Base-by-base conservation (phyloP, 2,888 invertebrate genomes). In the Melipona beecheii region DNA sequence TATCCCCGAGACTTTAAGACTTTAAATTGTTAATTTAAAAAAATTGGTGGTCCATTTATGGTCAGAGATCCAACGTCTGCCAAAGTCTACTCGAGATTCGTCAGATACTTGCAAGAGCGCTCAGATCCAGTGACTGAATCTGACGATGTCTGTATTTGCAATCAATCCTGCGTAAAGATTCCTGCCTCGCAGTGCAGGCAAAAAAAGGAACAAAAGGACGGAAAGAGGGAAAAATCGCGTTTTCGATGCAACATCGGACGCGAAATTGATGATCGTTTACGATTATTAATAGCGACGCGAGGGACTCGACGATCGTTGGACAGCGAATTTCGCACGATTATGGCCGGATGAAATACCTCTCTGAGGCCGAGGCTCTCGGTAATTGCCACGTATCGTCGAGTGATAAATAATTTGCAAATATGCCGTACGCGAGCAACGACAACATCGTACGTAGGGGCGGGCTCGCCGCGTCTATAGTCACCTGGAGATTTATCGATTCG, bases 331-430 rank as follows among this genome's bases (percentile, higher is more conserved):
- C 77, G 79, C 77, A 79, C 79, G 76, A 82, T 87, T 69, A 69
- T 58, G 56, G 60, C 52, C 78, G 77, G n/a, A 70, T 70, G 72
- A 80, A 74, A 83, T 86, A 81, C 64, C 83, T 76, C 68, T 43
- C 43, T 43, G 9, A 1, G 54, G 43, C 76, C 0, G 56, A 73
- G 66, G 64, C 71, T 54, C 74, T 65, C 69, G 73, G 56, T 87
- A 88, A 87, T 87, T 87, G 73, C 84, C 86, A 75, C 81, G 81
- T 82, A 78, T 81, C 64, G 31, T 36, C 17, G 43, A 66, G 76
- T 84, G 87, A 87, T 87, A 87, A 88, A 87, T 89, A 87, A 87
- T 86, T 84, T 80, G 65, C 85, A 84, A 85, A 81, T 72, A 81
- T 68, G 62, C 75, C 62, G 31, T 21, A 49, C 27, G 9, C 62